phyloP scores from a whole-genome alignment of 2,113 vertebrate genomes.

The Excalfactoria chinensis region DNA sequence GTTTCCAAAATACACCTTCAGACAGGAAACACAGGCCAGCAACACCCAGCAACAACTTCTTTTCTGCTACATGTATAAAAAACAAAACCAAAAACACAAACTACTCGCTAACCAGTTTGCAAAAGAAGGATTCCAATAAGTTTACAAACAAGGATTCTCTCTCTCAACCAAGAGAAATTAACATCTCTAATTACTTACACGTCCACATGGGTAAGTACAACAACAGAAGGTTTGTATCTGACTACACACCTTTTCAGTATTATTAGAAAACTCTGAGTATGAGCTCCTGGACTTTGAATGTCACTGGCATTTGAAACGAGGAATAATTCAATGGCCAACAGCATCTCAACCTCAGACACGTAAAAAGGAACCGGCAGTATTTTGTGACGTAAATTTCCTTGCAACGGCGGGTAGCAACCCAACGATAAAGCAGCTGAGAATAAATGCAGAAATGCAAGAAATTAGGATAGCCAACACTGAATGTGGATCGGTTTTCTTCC shows the following conservation, averaged over 20 bases:
- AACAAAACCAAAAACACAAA: not conserved
- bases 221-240: not conserved
- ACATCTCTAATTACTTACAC: not conserved
- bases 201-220: not conserved
- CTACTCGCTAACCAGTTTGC: not conserved
- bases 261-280: slow-evolving; percentile 79
- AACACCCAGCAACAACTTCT: not conserved
- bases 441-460: not conserved
- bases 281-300: slow-evolving; percentile 73
- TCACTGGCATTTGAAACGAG: slow-evolving; percentile 83
- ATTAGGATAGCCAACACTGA: not conserved
- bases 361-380: slow-evolving; percentile 81
- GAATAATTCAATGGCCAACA: slow-evolving; percentile 90
- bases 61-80: not conserved
- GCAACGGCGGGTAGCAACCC: slow-evolving; percentile 84
- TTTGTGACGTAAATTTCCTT: slow-evolving; percentile 77
- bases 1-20: not conserved
- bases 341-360: slow-evolving; percentile 91
- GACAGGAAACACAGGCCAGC: not conserved
- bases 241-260: slow-evolving; percentile 88
- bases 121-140: not conserved
- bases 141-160: not conserved
- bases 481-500: not conserved
- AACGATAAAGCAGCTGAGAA: slow-evolving; percentile 82
- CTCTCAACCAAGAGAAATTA: not conserved